These are phyloP conservation scores for Camelus bactrianus DNA, from an alignment of 2,113 vertebrate species.

Conservation along the genomic window DNA sequence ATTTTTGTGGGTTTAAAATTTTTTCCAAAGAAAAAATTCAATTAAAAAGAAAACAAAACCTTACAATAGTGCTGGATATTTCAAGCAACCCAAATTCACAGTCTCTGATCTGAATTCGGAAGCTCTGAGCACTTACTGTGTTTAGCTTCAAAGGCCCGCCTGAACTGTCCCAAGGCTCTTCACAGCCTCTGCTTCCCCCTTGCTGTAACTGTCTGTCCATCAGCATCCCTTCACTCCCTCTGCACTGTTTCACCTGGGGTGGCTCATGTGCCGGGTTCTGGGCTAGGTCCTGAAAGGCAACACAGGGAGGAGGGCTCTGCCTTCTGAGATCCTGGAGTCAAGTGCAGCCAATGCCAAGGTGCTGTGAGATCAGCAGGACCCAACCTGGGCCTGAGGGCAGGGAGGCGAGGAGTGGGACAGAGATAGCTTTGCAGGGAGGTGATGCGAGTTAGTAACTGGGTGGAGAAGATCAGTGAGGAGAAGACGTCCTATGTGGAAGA, in stretches of 20 bases:
- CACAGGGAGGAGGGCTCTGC: neutral
- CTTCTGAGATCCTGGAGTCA: neutral
- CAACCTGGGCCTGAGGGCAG: rapidly evolving
- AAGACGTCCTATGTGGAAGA: neutral
- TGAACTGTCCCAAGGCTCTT: neutral
- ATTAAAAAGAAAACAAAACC: neutral
- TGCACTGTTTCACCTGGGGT: too few species aligned
- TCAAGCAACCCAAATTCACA: neutral
- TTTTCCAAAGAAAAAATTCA: neutral
- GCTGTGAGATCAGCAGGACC: neutral
- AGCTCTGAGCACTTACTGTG: neutral
- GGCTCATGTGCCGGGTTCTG: neutral
- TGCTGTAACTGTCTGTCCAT: neutral
- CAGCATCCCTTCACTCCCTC: rapidly evolving
- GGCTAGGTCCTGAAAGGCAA: neutral
- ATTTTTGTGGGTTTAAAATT: neutral
- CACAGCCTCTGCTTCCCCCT: rapidly evolving
- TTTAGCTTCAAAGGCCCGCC: neutral
- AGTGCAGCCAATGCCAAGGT: neutral
- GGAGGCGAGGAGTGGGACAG: neutral
- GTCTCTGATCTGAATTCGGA: neutral
- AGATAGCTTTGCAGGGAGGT: neutral
- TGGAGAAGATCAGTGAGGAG: neutral
- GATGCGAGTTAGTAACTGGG: too few species aligned
- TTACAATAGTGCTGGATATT: neutral